A percentile compares a stretch with the other conserved stretches of the same genome.
Conservation (phyloP, 1,140 invertebrate genomes). For the Hycleus cichorii region DNA sequence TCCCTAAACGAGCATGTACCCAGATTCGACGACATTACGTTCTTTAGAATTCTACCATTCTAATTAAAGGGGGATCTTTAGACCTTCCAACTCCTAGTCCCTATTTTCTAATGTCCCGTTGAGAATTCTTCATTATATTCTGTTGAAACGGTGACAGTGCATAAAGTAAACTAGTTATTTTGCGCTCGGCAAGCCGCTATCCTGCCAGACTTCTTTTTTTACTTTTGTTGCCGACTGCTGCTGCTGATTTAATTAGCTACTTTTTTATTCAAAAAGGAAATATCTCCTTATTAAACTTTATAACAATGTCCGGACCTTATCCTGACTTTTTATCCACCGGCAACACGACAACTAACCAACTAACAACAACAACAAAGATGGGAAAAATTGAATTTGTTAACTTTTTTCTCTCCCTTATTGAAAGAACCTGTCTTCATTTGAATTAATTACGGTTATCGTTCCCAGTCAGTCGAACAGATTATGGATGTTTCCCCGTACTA, state of each 20-base stretch:
- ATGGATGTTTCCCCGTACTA: background rate
- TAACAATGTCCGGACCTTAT: no score
- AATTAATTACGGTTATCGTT: conserved; percentile 11
- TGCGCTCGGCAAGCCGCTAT: conserved; percentile 6
- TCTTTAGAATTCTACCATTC: conserved; percentile 4
- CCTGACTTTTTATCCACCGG: conserved; percentile 3
- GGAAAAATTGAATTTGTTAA: background rate
- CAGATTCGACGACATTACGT: background rate
- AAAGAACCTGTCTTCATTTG: no score
- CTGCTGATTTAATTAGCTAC: conserved; percentile 18
- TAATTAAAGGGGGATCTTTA: conserved; percentile 10
- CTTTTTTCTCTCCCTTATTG: background rate
- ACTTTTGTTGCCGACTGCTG: conserved; percentile 4
- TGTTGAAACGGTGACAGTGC: conserved; percentile 14
- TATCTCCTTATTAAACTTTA: conserved; percentile 10
- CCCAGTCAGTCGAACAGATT: conserved; percentile 2
- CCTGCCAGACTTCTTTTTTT: no score
- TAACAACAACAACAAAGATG: background rate
- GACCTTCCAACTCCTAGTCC: background rate
- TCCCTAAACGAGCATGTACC: background rate
- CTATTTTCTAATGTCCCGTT: conserved; percentile 14
- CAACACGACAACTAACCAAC: background rate
- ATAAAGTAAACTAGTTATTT: conserved; percentile 21
- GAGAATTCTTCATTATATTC: conserved; percentile 18
- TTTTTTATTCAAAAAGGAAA: conserved; percentile 13